Conservation (phyloP, 2,113 vertebrate species). For the Hystrix cristata region DNA sequence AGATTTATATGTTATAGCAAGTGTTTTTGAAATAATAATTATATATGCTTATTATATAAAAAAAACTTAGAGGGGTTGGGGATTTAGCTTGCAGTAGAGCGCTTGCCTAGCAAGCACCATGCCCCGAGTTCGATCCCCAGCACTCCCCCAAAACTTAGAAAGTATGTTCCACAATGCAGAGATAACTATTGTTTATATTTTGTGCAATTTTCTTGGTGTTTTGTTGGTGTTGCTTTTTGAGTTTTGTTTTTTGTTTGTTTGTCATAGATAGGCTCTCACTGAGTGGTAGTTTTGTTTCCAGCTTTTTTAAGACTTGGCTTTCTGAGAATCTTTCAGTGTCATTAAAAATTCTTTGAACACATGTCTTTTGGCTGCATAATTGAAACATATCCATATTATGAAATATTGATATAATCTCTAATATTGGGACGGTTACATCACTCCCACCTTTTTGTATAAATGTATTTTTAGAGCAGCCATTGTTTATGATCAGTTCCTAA, state of each 20-base stretch:
- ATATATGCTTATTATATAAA: neutral
- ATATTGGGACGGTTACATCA: neutral
- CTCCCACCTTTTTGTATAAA: neutral
- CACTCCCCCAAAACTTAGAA: neutral
- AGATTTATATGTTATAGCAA: neutral
- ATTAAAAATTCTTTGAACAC: conserved; percentile 21
- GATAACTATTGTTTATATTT: neutral
- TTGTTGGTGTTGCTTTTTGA: neutral
- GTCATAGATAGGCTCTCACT: neutral
- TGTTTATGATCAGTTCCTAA: neutral
- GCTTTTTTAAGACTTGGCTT: conserved; percentile 4
- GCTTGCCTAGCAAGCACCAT: no score
- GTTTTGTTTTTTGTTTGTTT: neutral
- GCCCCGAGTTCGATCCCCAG: no score
- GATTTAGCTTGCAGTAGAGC: no score
- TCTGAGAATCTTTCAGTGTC: neutral
- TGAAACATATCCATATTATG: neutral
- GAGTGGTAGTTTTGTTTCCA: neutral
- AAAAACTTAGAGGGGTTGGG: neutral
- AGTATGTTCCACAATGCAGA: neutral
- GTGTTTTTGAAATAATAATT: neutral
- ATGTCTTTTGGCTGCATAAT: neutral
- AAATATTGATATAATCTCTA: conserved; percentile 5
- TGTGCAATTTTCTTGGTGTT: neutral
- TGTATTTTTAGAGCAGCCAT: neutral